Base-by-base conservation (phyloP, 2,113 vertebrate species). In the Hippoglossus stenolepis region DNA sequence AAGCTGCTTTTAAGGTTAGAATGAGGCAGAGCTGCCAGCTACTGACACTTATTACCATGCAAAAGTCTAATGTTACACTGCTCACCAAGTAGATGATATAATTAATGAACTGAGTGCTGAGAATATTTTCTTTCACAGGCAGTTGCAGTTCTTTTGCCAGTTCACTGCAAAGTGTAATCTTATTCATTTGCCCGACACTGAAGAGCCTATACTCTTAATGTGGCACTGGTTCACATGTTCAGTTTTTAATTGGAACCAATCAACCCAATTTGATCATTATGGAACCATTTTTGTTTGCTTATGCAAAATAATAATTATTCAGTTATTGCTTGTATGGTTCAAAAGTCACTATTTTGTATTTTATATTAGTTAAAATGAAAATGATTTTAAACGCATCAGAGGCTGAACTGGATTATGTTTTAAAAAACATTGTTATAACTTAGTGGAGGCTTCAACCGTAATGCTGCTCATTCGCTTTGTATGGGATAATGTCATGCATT, bases 1-100 rank as follows among this genome's bases (percentile, higher is more conserved):
- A 94, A 95, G 93, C 91, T 78, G 90, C 93, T 94, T 95, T 90
- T 85, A 88, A 83, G 90, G 88, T 90, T 90, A 75, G 73, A 83
- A 63, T 45, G 67, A 82, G 81, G 83, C 54, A 81, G 72, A 78
- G 76, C 82, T 73, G 64, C 63, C 57, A 62, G 80, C 73, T 71
- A 81, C 75, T 79, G 80, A 78, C 38, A 66, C 74, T 77, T 45
- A 85, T 84, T 81, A 75, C 65, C 59, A 76, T 58, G 49, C 61
- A 70, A 31, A 31, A 79, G 40, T 75, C 9, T 24, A 17, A 66
- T 43, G 73, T 66, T 69, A 77, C 60, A 72, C 69, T 78, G 40
- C 70, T 40, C 21, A 21, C 21, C 2, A 14, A 68, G 63, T 5
- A 31, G 58, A 26, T 11, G 18, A 54, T 54, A 21, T 11, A 1